phyloP scores from a whole-genome alignment of 2,797 vertebrate genomes.

The Pterois miles region DNA sequence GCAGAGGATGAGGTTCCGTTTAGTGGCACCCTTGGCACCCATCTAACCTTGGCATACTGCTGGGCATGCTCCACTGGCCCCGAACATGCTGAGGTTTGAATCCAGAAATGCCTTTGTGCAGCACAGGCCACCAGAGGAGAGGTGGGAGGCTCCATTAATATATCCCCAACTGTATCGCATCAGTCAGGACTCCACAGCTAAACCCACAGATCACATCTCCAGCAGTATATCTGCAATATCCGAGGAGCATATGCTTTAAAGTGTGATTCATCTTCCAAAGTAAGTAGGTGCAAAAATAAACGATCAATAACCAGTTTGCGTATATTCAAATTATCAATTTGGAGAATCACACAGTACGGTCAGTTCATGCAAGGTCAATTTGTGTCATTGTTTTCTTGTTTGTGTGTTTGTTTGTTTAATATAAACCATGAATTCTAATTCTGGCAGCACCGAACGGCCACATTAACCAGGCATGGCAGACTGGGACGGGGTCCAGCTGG shows the following conservation, averaged over 20 bases:
- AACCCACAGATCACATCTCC: conserved; percentile 49
- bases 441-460: conserved; percentile 75
- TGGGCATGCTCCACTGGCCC: conserved; percentile 77
- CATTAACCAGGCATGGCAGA: conserved; percentile 82
- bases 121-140: conserved; percentile 73
- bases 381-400: conserved; percentile 71
- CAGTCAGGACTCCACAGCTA: conserved; percentile 41
- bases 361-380: conserved; percentile 63
- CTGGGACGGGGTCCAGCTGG: conserved; percentile 84
- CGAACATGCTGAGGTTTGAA: conserved; percentile 84
- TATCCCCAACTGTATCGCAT: conserved; percentile 66
- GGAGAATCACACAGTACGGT: conserved; percentile 35
- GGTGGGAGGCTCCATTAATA: conserved; percentile 69
- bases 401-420: conserved; percentile 81
- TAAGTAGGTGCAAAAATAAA: conserved; percentile 21
- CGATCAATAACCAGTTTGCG: conserved; percentile 22
- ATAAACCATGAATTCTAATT: conserved; percentile 82
- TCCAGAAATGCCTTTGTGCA: conserved; percentile 82
- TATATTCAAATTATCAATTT: conserved; percentile 34
- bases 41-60: conserved; percentile 81
- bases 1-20: conserved; percentile 75
- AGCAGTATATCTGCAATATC: conserved; percentile 16
- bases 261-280: conserved; percentile 16
- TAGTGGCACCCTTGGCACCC: conserved; percentile 82
- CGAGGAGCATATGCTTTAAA: conserved; percentile 25